These are phyloP conservation scores for Periophthalmus magnuspinnatus DNA, from an alignment of 2,797 vertebrate genomes.

Conservation along the genomic window DNA sequence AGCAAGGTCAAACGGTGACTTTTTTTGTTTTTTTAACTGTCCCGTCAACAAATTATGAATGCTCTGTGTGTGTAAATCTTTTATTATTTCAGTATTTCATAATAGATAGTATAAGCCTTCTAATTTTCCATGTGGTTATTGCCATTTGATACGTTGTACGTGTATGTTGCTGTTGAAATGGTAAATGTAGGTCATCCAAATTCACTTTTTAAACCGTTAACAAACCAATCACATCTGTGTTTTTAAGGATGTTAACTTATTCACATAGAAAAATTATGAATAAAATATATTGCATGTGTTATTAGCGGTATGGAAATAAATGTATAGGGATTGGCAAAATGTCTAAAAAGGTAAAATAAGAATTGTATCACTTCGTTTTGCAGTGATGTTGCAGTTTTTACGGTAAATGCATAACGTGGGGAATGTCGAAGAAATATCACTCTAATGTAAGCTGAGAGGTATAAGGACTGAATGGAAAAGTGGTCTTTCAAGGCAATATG, in stretches of 20 bases:
- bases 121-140: background rate
- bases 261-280: background rate
- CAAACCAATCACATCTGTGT: background rate
- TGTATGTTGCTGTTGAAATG: background rate
- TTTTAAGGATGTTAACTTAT: background rate
- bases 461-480: constrained; percentile 47
- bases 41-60: background rate
- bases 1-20: constrained; percentile 21
- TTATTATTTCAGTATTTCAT: background rate
- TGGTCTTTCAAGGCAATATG: constrained; percentile 37
- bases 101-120: background rate
- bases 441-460: constrained; percentile 36
- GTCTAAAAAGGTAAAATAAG: background rate
- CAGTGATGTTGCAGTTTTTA: background rate
- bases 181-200: background rate
- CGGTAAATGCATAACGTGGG: background rate
- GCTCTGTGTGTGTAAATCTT: background rate
- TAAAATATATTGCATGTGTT: background rate
- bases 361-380: background rate
- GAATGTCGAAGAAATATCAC: background rate
- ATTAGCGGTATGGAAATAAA: background rate
- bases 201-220: background rate
- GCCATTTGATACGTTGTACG: background rate
- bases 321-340: background rate
- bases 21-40: background rate